Base-by-base conservation (phyloP, 2,797 vertebrate genomes). In the Cossypha niveicapilla region DNA sequence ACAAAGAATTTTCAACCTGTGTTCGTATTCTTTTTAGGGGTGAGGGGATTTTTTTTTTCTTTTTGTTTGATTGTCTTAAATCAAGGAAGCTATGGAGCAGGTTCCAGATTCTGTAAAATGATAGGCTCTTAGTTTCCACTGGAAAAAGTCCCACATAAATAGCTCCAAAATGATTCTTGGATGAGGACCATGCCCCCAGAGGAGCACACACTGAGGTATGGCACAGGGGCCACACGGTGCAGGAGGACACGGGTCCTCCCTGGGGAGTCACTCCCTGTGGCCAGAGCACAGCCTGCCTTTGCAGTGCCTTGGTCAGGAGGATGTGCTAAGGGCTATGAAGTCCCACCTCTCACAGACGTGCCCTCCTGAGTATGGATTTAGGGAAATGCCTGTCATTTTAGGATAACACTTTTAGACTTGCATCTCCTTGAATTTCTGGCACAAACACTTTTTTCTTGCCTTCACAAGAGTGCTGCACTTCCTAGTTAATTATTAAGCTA, bases 171-270 rank as follows among this genome's bases (percentile, higher is more conserved):
- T 57, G 47, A 86, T 28, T n/a, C 72, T 50, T 86, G 24, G 10
- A n/a, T 44, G 13, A 93, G 57, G 14, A 56, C 8, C 34, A 39
- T 15, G 24, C 7, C 14, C 23, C 25, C 35, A 61, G 37, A 89
- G 39, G 22, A 58, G 10, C 48, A 50, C 4, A 19, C 24, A 41
- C 18, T 27, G 3, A 73, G 25, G 22, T 39, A 42, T 23, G 8
- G 72, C 17, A 51, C 13, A 42, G 22, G 28, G 30, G 12, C 56
- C 56, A 17, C 57, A 53, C 6, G 0, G 0, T 30, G n/a, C 14
- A 60, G 75, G 32, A 82, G 25, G 51, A 53, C 39, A 9, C 0
- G 3, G 18, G 8, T 18, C 13, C n/a, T 54, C n/a, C 23, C 18
- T n/a, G 32, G 21, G 18, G 7, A 48, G 11, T 39, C 23, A 27